Percentiles rank a stretch among this genome's conserved stretches.
These are phyloP conservation scores for Spongilla lacustris DNA, from an alignment of 37 sponge, comb jelly and placozoan species.

Conservation along the genomic window DNA sequence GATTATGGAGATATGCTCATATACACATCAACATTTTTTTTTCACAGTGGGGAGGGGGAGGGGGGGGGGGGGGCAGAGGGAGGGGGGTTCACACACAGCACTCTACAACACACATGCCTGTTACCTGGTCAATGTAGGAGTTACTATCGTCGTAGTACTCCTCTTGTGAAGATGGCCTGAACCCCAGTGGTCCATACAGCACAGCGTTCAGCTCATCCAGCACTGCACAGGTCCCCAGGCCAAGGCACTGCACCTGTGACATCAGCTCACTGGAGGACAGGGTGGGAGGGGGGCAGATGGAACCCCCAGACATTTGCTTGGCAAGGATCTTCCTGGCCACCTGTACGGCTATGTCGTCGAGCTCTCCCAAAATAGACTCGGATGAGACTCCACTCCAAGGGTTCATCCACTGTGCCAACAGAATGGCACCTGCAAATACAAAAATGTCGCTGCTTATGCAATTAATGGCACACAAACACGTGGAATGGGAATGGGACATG, in stretches of 20 bases:
- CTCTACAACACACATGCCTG: too few species aligned
- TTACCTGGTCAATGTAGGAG: slow-evolving; percentile 55
- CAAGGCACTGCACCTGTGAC: neutral
- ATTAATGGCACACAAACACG: neutral
- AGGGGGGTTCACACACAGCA: too few species aligned
- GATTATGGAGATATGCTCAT: too few species aligned
- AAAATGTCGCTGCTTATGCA: neutral
- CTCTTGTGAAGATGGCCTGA: slow-evolving; percentile 2
- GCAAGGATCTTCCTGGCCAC: slow-evolving; percentile 23
- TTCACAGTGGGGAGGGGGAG: too few species aligned
- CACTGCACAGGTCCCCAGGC: neutral
- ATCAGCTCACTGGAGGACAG: neutral
- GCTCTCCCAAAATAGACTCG: neutral
- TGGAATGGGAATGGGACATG: too few species aligned
- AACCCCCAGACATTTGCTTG: too few species aligned
- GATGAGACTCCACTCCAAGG: neutral
- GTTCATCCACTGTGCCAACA: slow-evolving; percentile 55
- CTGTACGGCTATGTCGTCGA: slow-evolving; percentile 41
- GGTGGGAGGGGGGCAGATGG: too few species aligned
- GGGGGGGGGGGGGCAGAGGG: too few species aligned
- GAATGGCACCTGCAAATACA: slow-evolving; percentile 38
- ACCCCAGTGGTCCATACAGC: slow-evolving; percentile 40
- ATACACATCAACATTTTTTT: too few species aligned
- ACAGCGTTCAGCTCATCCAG: slow-evolving; percentile 40
- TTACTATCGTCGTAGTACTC: slow-evolving; percentile 45